Evolutionary conservation across 2,888 invertebrate species (phyloP).

Genomic region (Aphelenchoides bicaudatus): DNA sequence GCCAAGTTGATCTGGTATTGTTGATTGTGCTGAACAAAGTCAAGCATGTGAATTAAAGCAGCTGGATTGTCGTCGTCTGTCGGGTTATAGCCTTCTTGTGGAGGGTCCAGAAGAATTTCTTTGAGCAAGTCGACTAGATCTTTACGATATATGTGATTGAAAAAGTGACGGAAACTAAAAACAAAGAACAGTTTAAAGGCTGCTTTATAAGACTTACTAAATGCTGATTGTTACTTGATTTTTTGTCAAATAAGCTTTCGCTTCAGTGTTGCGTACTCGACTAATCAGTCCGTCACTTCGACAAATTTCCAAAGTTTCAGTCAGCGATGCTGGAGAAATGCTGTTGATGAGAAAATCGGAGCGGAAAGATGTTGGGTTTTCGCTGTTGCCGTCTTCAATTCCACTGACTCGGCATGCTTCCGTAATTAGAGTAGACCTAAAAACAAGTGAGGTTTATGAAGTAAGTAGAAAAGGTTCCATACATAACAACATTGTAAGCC

Average conservation of each 20-base stretch:
- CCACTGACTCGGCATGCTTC: conserved; percentile 6
- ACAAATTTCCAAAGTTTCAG: conserved; percentile 28
- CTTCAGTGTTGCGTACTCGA: conserved; percentile 32
- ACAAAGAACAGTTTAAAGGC: not conserved
- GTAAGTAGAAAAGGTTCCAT: too few species aligned
- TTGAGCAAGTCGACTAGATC: conserved; percentile 41
- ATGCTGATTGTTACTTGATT: conserved; percentile 42
- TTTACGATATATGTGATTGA: conserved; percentile 49
- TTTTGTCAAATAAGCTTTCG: conserved; percentile 23
- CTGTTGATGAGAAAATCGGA: conserved; percentile 16
- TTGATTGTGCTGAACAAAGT: not conserved
- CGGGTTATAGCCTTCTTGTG: conserved; percentile 1
- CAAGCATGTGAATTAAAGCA: conserved; percentile 1
- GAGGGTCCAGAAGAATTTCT: not conserved
- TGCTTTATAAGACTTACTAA: conserved; percentile 39
- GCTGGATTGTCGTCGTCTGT: conserved; percentile 20
- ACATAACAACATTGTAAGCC: conserved; percentile 45
- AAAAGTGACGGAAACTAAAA: conserved; percentile 50
- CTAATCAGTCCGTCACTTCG: conserved; percentile 50
- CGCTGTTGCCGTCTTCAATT: too few species aligned
- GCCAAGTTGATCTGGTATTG: not conserved
- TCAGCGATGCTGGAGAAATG: conserved; percentile 18
- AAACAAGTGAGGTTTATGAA: too few species aligned
- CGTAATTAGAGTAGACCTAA: conserved; percentile 2
- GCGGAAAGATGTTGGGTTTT: not conserved